These are phyloP conservation scores for Buphagus erythrorhynchus DNA, from an alignment of 2,797 vertebrate genomes.

Conservation along the genomic window DNA sequence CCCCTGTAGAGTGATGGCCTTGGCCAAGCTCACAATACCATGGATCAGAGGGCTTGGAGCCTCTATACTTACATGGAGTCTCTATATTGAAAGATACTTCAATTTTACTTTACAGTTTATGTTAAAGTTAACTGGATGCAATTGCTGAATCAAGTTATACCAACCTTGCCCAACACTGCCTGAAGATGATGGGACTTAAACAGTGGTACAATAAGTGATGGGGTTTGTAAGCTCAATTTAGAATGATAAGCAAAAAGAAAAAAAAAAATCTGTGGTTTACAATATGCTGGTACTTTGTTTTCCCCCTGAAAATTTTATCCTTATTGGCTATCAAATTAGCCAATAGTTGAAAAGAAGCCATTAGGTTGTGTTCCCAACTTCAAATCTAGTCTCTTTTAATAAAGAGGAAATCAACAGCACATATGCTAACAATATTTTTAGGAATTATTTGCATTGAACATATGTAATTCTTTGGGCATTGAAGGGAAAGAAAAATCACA, in stretches of 20 bases:
- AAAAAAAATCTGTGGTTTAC: neutral
- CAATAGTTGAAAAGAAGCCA: neutral
- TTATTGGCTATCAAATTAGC: neutral
- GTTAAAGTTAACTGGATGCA: neutral
- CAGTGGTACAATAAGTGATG: neutral
- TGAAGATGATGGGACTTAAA: neutral
- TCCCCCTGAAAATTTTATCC: neutral
- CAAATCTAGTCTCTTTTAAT: neutral
- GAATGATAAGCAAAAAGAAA: neutral
- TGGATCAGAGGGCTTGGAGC: neutral
- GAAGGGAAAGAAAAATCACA: neutral
- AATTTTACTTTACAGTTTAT: fast-evolving
- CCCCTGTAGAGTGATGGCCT: neutral
- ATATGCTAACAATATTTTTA: neutral
- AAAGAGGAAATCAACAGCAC: neutral
- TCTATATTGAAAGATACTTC: neutral
- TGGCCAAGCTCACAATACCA: neutral
- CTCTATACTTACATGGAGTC: neutral
- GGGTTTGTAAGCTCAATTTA: neutral
- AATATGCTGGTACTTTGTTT: neutral
- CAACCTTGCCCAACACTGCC: neutral
- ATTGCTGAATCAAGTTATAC: neutral
- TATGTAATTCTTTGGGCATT: neutral
- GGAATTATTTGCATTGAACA: neutral
- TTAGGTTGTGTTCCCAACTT: neutral